These are phyloP conservation scores for Nomada hirtipes DNA, from an alignment of 2,888 invertebrate species.

Conservation along the genomic window DNA sequence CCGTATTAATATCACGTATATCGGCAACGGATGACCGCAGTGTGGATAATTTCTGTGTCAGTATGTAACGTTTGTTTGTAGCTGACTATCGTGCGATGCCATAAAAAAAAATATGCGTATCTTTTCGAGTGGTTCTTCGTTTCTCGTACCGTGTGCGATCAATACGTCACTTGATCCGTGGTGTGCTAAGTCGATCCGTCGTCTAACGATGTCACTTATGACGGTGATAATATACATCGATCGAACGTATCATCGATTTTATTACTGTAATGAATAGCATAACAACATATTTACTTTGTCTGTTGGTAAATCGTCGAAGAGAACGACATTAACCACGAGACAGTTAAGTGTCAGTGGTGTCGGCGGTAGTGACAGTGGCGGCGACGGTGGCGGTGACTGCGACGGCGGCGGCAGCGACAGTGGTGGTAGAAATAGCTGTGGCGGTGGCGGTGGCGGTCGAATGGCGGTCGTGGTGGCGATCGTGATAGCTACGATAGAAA, in stretches of 20 bases:
- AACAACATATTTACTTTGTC: constrained; percentile 26
- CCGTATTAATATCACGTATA: constrained; percentile 32
- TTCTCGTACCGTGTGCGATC: constrained; percentile 77
- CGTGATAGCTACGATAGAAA: constrained; percentile 83
- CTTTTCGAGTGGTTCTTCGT: constrained; percentile 72
- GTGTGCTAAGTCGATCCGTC: constrained; percentile 77
- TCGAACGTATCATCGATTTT: constrained; percentile 49
- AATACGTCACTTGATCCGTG: constrained; percentile 81
- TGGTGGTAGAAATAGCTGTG: constrained; percentile 42
- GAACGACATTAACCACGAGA: constrained; percentile 35
- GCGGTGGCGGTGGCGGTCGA: constrained; percentile 45
- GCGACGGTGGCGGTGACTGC: constrained; percentile 50
- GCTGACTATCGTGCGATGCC: constrained; percentile 43
- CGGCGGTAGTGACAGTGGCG: constrained; percentile 47
- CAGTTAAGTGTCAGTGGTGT: constrained; percentile 22
- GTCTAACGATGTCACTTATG: constrained; percentile 68
- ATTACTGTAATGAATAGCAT: constrained; percentile 30
- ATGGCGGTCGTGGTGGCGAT: constrained; percentile 53
- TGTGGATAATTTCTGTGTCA: constrained; percentile 33
- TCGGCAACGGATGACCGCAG: constrained; percentile 36
- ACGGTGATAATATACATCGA: constrained; percentile 53
- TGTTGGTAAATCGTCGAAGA: constrained; percentile 30
- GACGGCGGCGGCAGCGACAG: constrained; percentile 70
- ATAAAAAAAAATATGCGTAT: constrained; percentile 78
- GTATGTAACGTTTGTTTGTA: constrained; percentile 20